Percentiles rank a stretch among this genome's conserved stretches.
Conservation (phyloP, 2,888 invertebrate genomes). For the Eilema sororculum region DNA sequence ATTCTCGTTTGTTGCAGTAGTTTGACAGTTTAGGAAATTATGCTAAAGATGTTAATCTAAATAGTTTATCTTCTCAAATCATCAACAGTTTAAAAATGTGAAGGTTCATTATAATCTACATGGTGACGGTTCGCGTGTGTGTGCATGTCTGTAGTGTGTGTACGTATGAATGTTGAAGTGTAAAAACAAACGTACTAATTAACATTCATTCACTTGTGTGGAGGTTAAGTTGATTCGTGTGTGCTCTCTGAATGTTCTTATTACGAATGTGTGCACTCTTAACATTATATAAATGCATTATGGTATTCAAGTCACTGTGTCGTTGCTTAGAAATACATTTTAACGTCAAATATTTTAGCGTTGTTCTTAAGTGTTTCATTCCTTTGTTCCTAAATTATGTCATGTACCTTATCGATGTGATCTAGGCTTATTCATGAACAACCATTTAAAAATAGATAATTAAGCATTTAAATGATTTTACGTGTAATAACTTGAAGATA, state of each 20-base stretch:
- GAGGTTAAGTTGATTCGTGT: slow-evolving; percentile 75
- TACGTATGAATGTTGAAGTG: slow-evolving; percentile 66
- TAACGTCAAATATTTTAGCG: slow-evolving; percentile 42
- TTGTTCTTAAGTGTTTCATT: slow-evolving; percentile 28
- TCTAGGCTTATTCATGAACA: neutral
- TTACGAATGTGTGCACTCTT: slow-evolving; percentile 67
- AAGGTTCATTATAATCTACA: slow-evolving; percentile 61
- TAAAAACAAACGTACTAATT: slow-evolving; percentile 83
- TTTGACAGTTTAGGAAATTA: slow-evolving; percentile 18
- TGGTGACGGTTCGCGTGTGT: slow-evolving; percentile 47
- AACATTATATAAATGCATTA: slow-evolving; percentile 61
- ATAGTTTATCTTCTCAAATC: slow-evolving; percentile 66
- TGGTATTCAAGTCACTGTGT: slow-evolving; percentile 62
- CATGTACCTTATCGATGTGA: neutral
- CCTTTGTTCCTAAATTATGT: slow-evolving; percentile 34
- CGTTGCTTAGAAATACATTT: slow-evolving; percentile 58
- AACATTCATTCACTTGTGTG: slow-evolving; percentile 82
- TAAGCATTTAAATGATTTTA: slow-evolving; percentile 1
- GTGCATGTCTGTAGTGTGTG: slow-evolving; percentile 51
- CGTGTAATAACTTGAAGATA: neutral
- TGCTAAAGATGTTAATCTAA: slow-evolving; percentile 45
- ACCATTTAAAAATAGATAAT: neutral
- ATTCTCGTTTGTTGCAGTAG: slow-evolving; percentile 39
- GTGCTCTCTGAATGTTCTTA: slow-evolving; percentile 68
- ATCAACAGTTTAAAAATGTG: slow-evolving; percentile 64